Conservation (phyloP, 2,888 invertebrate genomes). For the Ectemnius continuus region DNA sequence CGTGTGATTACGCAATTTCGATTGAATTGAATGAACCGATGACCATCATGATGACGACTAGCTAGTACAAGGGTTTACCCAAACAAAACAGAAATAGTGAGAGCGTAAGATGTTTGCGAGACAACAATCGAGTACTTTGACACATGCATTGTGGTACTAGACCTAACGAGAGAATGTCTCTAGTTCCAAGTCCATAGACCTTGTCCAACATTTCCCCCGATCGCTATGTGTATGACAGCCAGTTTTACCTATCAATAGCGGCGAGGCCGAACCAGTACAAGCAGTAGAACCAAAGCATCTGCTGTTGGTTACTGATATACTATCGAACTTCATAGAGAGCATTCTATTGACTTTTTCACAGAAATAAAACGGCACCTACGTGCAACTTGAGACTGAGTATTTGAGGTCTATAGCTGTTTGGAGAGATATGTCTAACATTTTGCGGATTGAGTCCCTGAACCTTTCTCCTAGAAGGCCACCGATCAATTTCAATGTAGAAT, state of each 20-base stretch:
- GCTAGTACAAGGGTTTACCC: conserved; percentile 34
- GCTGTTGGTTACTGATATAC: background rate
- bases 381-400: conserved; percentile 14
- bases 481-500: conserved; percentile 76
- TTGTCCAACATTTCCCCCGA: conserved; percentile 34
- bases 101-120: conserved; percentile 38
- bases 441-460: conserved; percentile 71
- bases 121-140: conserved; percentile 44
- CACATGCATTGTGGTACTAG: conserved; percentile 49
- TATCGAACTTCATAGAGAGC: background rate
- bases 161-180: conserved; percentile 47
- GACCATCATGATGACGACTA: conserved; percentile 46
- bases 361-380: conserved; percentile 28
- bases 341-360: conserved; percentile 10
- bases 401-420: conserved; percentile 38
- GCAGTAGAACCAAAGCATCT: background rate
- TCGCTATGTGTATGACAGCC: conserved; percentile 19
- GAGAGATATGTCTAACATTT: conserved; percentile 38
- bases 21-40: conserved; percentile 37
- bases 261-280: conserved; percentile 1
- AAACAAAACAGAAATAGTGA: conserved; percentile 32
- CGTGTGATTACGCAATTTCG: conserved; percentile 43
- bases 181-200: conserved; percentile 24
- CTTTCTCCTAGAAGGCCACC: conserved; percentile 65
- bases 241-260: conserved; percentile 23